A percentile compares a stretch with the other conserved stretches of the same genome.
Evolutionary conservation across 2,797 vertebrate genomes (phyloP).

Genomic region (Phoebastria nigripes): DNA sequence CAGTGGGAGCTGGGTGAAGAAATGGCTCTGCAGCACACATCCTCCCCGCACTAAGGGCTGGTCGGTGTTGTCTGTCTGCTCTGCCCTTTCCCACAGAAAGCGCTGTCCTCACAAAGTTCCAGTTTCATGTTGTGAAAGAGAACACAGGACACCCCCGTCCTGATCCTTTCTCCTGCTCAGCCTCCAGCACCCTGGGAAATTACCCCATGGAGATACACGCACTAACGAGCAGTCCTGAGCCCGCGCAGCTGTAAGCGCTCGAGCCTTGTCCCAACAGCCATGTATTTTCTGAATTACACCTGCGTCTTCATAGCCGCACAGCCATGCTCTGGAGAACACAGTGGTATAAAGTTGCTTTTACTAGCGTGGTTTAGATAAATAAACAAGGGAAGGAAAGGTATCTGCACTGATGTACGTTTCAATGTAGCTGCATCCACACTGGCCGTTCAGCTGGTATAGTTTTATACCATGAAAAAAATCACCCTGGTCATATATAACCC

Average conservation of each 20-base stretch:
- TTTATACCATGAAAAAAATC: background rate
- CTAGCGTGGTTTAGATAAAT: background rate
- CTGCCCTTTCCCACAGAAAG: background rate
- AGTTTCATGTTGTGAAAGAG: background rate
- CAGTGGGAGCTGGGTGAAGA: background rate
- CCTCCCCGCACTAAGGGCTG: background rate
- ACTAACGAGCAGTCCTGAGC: background rate
- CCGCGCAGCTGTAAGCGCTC: rapidly evolving
- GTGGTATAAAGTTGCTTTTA: background rate
- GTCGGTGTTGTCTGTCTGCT: background rate
- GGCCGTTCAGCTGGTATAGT: rapidly evolving
- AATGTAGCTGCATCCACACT: background rate
- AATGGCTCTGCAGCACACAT: background rate
- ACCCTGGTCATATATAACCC: background rate
- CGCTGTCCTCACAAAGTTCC: background rate
- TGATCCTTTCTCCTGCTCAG: background rate
- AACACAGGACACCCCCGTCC: background rate
- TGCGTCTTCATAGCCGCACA: background rate
- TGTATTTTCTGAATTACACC: background rate
- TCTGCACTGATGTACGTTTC: background rate
- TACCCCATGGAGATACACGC: rapidly evolving
- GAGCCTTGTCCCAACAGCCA: background rate
- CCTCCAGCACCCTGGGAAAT: background rate
- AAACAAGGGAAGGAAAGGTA: background rate
- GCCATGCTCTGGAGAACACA: background rate